phyloP scores from a whole-genome alignment of 2,888 invertebrate genomes.

The Philopedon plagiatum region DNA sequence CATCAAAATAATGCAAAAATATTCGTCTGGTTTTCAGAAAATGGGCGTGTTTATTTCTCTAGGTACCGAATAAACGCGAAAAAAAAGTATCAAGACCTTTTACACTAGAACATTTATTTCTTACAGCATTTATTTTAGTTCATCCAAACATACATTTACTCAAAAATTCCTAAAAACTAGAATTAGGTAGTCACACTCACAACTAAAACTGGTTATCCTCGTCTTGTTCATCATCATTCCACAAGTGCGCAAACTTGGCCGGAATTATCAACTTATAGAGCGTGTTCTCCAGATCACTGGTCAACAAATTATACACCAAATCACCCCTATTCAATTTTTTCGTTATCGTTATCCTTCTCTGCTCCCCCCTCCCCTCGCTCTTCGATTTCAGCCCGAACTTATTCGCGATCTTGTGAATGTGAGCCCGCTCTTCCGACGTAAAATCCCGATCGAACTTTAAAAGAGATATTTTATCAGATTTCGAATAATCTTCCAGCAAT shows the following conservation, averaged over 20 bases:
- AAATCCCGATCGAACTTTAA: conserved; percentile 59
- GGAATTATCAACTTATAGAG: conserved; percentile 57
- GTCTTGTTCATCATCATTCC: conserved; percentile 41
- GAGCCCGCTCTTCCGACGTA: conserved; percentile 58
- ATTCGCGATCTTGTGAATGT: conserved; percentile 58
- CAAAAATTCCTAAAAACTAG: too few species aligned
- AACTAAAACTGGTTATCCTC: conserved; percentile 16
- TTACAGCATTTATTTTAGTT: too few species aligned
- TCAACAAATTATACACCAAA: conserved; percentile 57
- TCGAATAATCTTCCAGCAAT: conserved; percentile 56
- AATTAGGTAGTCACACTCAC: too few species aligned
- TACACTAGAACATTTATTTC: too few species aligned
- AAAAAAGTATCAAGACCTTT: too few species aligned
- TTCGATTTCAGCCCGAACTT: conserved; percentile 58
- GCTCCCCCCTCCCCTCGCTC: conserved; percentile 58
- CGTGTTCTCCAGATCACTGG: conserved; percentile 54
- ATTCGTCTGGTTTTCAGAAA: too few species aligned
- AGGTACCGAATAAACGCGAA: too few species aligned
- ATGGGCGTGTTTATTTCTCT: too few species aligned
- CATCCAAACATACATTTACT: too few species aligned
- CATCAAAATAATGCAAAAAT: too few species aligned
- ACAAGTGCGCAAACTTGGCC: conserved; percentile 55
- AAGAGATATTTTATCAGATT: conserved; percentile 56
- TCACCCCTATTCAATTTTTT: conserved; percentile 57
- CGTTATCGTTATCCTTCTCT: conserved; percentile 58